Evolutionary conservation across 2,113 vertebrate species (phyloP), one percentile per base, ranked within the genome.

Genomic region (Butorides virescens): DNA sequence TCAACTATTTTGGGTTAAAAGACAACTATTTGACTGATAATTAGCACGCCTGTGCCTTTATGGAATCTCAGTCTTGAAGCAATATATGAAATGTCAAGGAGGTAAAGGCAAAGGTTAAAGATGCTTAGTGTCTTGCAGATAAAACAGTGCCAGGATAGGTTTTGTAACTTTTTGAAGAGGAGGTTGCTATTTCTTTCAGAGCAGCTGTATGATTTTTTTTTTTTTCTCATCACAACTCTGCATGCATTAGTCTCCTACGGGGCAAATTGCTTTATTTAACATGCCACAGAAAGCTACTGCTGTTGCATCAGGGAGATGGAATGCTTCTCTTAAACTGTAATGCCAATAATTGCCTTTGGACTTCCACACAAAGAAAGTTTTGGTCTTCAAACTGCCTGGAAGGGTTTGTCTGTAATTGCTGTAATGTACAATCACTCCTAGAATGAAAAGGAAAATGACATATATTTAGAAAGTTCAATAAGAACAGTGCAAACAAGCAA

Each of bases 241-340:
- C 92, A 96, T 93, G 88, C 63, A 89, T 93, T 96, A 96, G 92
- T 93, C 93, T 97, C 96, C 93, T 96, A 96, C 92, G 91, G 96
- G 78, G 94, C 93, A 97, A 97, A 96, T 94, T 95, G 94, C 94
- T 97, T 97, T 97, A 96, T 97, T 97, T 97, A 97, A 97, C 94
- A 96, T 92, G 92, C 93, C 97, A 96, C 95, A 95, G 96, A 97
- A 97, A 96, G 97, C 98, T 98, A 97, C 97, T 98, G 95, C 97
- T 97, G 96, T 97, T 98, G 97, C 97, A 97, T 97, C 97, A 98
- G 97, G 96, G 97, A 97, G 97, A 95, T 97, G 97, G 95, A 97
- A 98, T 98, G 98, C 95, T 97, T 98, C 97, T 96, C 92, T 96
- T 93, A 96, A 96, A 96, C 93, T 95, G 53, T 92, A 96, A 93